These are phyloP conservation scores for Toxotes lorentzi DNA, from an alignment of 2,797 vertebrate genomes.

Conservation along the genomic window DNA sequence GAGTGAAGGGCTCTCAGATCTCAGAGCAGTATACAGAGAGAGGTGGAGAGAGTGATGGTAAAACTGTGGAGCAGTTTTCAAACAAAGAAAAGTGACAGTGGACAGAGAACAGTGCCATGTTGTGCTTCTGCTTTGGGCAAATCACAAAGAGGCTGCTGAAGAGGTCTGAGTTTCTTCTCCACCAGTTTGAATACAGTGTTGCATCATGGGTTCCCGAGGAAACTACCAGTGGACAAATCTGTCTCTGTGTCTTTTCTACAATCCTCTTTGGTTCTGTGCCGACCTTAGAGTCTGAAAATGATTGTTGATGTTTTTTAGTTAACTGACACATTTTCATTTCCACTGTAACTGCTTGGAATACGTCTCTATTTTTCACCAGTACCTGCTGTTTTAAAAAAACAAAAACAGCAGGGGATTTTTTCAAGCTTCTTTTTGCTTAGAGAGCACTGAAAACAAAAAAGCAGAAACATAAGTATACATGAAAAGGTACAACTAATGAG, in stretches of 20 bases:
- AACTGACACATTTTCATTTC: not conserved
- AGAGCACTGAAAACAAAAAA: not conserved
- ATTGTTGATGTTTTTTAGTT: not conserved
- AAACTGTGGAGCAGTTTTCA: not conserved
- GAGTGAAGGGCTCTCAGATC: not conserved
- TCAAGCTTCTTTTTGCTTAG: not conserved
- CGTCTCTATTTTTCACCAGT: not conserved
- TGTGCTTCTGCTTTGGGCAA: not conserved
- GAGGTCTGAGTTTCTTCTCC: not conserved
- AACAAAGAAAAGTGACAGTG: not conserved
- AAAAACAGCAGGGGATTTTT: not conserved
- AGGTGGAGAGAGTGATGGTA: not conserved
- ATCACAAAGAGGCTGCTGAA: not conserved
- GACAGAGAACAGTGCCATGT: conserved; percentile 8
- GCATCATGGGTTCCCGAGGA: not conserved
- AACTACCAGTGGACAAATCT: not conserved
- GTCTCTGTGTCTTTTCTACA: not conserved
- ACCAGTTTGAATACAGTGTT: not conserved
- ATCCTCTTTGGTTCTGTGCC: not conserved
- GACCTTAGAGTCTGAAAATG: not conserved
- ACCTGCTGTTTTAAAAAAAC: not conserved
- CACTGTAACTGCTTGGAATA: not conserved
- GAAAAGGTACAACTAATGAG: not conserved
- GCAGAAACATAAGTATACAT: not conserved
- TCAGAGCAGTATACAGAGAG: not conserved